These are phyloP conservation scores for Macropis europaea DNA, from an alignment of 2,888 invertebrate genomes.

Conservation along the genomic window DNA sequence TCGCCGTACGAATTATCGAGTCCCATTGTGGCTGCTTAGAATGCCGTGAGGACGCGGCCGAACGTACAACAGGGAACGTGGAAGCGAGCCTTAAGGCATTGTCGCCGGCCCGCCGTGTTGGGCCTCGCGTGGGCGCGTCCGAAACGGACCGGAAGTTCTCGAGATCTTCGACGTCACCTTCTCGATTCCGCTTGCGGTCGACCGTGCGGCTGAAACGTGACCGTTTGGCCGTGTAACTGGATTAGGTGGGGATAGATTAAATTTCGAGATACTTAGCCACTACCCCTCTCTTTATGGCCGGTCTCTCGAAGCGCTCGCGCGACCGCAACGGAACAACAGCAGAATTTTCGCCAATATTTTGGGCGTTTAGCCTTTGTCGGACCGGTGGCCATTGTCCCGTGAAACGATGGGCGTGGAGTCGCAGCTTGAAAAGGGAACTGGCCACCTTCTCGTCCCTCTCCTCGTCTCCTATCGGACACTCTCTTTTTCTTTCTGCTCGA, in stretches of 20 bases:
- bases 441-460: slow-evolving; percentile 40
- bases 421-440: slow-evolving; percentile 45
- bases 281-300: neutral
- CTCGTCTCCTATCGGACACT: slow-evolving; percentile 9
- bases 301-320: neutral
- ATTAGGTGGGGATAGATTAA: slow-evolving; percentile 72
- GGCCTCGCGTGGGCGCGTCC: slow-evolving; percentile 36
- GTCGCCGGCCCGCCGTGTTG: slow-evolving; percentile 29
- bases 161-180: slow-evolving; percentile 46
- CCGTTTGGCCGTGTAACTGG: slow-evolving; percentile 74
- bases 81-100: slow-evolving; percentile 62
- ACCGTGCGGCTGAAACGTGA: slow-evolving; percentile 44
- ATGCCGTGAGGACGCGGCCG: slow-evolving; percentile 10
- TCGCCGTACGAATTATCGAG: slow-evolving; percentile 35
- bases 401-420: slow-evolving; percentile 56
- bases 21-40: slow-evolving; percentile 25
- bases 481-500: too few species aligned
- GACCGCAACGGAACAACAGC: slow-evolving; percentile 33
- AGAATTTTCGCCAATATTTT: slow-evolving; percentile 78
- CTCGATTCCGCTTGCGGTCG: slow-evolving; percentile 57
- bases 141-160: slow-evolving; percentile 54
- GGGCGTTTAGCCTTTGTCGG: slow-evolving; percentile 75
- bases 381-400: slow-evolving; percentile 58
- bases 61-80: neutral
- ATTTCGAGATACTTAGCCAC: slow-evolving; percentile 70